Base-by-base conservation (phyloP, 2,888 invertebrate species). In the Chloromyia formosa region DNA sequence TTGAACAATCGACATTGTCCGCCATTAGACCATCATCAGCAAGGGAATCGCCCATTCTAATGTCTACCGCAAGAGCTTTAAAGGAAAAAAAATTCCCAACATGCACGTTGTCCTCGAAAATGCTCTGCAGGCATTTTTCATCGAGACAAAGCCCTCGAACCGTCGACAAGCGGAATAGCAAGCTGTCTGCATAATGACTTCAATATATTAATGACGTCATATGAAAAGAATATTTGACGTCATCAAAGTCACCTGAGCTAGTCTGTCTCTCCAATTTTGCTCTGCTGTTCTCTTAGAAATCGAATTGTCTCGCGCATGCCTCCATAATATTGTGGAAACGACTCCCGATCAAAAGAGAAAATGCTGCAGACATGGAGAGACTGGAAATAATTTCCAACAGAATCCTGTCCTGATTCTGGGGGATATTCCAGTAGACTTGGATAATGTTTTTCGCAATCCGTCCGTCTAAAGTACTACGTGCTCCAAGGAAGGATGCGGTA, bases 201-300 rank as follows among this genome's bases (percentile, higher is more conserved):
- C 20, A 56, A 71, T 23, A 56, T 20, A 14, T 56, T n/a, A 1
- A 27, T 71, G 71, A 71, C 71, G 71, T 58, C 71, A 58, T 42
- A 23, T 54, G 14, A 18, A 54, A 56, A 1, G 16, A 40, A 12
- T 27, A n/a, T 35, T 18, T 56, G 56, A 71, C 58, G 71, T 71
- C 71, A 69, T 69, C 18, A 20, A 18, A 22, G 45, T 14, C 49
- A 66, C 66, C 49, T 66, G 45, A 66, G 12, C 22, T 22, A 35
- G 1, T 49, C 49, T 16, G 12, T 66, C 62, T 16, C 10, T 62
- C 2, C 12, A 56, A 2, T 16, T 56, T n/a, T 3, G 18, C 1
- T 23, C 45, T 18, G 18, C 53, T 23, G 42, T 42, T 66, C 66
- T 66, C 66, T 42, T 66, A 20, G 0, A n/a, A n/a, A n/a, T n/a